Evolutionary conservation across 2,888 invertebrate genomes (phyloP).

Genomic region (Orthonevra nobilis): DNA sequence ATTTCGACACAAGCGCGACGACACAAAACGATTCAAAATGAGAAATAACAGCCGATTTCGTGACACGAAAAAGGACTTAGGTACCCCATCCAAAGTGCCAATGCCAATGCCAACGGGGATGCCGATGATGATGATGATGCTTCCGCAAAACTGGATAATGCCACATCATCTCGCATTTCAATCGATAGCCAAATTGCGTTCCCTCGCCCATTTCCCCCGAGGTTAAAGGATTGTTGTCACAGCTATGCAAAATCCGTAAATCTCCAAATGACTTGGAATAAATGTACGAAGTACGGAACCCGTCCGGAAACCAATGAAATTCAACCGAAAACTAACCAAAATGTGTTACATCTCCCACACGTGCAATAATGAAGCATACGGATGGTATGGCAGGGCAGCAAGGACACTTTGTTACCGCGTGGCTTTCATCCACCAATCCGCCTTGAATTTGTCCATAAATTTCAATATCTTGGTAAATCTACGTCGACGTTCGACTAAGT

Average conservation of each 20-base stretch:
- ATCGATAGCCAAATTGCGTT: constrained; percentile 67
- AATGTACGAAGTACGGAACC: constrained; percentile 24
- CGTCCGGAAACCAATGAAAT: constrained; percentile 5
- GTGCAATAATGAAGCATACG: constrained; percentile 58
- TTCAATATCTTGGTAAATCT: constrained; percentile 68
- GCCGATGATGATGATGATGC: constrained; percentile 45
- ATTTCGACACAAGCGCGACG: constrained; percentile 56
- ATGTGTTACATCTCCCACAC: constrained; percentile 26
- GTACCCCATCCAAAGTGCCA: no score
- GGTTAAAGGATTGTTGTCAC: constrained; percentile 37
- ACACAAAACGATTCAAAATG: constrained; percentile 69
- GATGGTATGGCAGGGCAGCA: background rate
- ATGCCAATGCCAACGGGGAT: constrained; percentile 28
- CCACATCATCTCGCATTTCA: constrained; percentile 53
- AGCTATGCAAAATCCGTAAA: constrained; percentile 50
- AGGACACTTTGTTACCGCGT: constrained; percentile 56
- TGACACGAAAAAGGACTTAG: constrained; percentile 69
- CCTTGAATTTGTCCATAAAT: constrained; percentile 57
- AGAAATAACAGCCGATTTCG: constrained; percentile 68
- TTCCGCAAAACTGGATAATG: constrained; percentile 50
- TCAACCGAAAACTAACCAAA: constrained; percentile 2
- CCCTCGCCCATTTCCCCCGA: background rate
- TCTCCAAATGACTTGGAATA: constrained; percentile 64
- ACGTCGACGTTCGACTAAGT: constrained; percentile 68
- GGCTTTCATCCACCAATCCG: constrained; percentile 20